Evolutionary conservation across 2,888 invertebrate species (phyloP), one percentile per base, ranked within the genome.

Genomic region (Lasioglossum leucozonium): DNA sequence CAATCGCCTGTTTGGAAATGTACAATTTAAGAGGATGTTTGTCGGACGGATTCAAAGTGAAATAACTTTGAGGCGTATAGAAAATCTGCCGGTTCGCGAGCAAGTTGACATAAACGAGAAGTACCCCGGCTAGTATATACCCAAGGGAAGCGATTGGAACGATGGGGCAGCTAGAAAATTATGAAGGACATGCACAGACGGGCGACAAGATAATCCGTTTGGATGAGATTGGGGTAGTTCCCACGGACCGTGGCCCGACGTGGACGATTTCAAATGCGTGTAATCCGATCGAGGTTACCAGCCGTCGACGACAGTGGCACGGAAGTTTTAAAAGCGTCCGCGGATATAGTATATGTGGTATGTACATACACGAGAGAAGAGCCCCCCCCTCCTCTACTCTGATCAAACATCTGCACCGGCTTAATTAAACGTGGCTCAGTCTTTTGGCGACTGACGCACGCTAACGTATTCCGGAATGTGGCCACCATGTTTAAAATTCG

Each of bases 271-370:
- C 83, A 89, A 89, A 89, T 85, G 88, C 85, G 80, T 81, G 79
- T 89, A 89, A 89, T 88, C 71, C 83, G 81, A 44, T 67, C 79
- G 80, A 86, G 80, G 78, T 88, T 87, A 80, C 81, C 83, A 79
- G 77, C 76, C 77, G 78, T 69, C 69, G 72, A 26, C 81, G 82
- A 83, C 85, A 89, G 79, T 79, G 82, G 72, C 71, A 76, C 77
- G 69, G 77, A 87, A 88, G 90, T 88, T 89, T 90, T 81, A 81
- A 83, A 85, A 90, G 90, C 83, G 79, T 69, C 76, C 79, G 65
- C 22, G 37, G 11, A 67, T 67, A 67, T 62, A 62, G 37, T 4
- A 67, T 67, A 67, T 62, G 30, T 34, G 34, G 65, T 65, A 65
- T 65, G 65, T 3, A 34, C 30, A 22, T 65, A 65, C 65, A 55